Evolutionary conservation across 2,888 invertebrate genomes (phyloP), one percentile per base, ranked within the genome.

Genomic region (Seira musarum): DNA sequence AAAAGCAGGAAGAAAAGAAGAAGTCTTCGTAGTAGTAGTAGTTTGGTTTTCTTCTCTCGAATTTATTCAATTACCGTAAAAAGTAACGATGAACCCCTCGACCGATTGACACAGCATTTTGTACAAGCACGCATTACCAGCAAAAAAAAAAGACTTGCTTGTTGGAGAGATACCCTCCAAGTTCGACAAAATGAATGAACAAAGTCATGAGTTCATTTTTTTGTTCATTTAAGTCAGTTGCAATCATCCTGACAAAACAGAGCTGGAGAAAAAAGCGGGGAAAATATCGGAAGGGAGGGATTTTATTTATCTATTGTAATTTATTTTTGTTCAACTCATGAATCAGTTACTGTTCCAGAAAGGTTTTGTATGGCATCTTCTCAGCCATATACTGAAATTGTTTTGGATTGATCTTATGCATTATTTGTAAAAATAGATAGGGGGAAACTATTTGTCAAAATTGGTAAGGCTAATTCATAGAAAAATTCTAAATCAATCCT

Each of bases 41-140:
- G 24, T 71, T 66, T 74, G 57, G 66, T 74, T 53, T 67, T 67
- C 57, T 24, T 68, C 79, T 40, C 40, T 40, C 60, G 61, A 63
- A 73, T 79, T 79, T 79, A 79, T 79, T 79, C 79, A 79, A 79
- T 79, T 79, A 79, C 72, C 73, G 79, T 73, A 79, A 79, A 74
- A 76, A 79, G 79, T 79, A 79, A 73, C 77, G 71, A 78, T 46
- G 63, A 78, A 46, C 78, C 78, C 70, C 78, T 60, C 61, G 49
- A 72, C 73, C 65, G 73, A 73, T 73, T 64, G 40, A 40, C 40
- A 64, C 65, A 77, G 57, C 40, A 66, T 46, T 19, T n/a, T 70
- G 2, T 24, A 21, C 21, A 19, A 30, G 40, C 40, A 67, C 53
- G 17, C 24, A 73, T 1, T 24, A 15, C 30, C 25, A 40, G 40